A percentile compares a stretch with the other conserved stretches of the same genome.
These are phyloP conservation scores for Xiphophorus couchianus DNA, from an alignment of 2,113 vertebrate genomes.

Conservation along the genomic window DNA sequence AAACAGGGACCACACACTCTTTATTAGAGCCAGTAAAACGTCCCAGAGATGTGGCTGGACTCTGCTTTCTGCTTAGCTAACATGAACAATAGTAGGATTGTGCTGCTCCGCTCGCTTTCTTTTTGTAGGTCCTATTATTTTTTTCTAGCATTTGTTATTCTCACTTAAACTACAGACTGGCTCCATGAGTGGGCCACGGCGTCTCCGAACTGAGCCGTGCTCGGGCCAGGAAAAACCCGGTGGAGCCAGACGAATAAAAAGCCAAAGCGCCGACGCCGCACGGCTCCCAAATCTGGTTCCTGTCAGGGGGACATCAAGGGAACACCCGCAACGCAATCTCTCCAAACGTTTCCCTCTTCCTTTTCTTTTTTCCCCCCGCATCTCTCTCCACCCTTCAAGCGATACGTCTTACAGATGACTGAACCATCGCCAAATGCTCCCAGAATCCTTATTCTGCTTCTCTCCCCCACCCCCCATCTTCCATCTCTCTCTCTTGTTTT, in stretches of 20 bases:
- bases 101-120: constrained; percentile 69
- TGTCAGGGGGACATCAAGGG: constrained; percentile 86
- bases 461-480: constrained; percentile 40
- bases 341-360: constrained; percentile 66
- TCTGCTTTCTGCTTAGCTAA: constrained; percentile 65
- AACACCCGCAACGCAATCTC: constrained; percentile 87
- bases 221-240: constrained; percentile 83
- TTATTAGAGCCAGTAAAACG: constrained; percentile 79
- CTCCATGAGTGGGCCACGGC: constrained; percentile 74
- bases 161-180: constrained; percentile 79
- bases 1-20: constrained; percentile 76
- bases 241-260: constrained; percentile 83
- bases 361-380: constrained; percentile 40
- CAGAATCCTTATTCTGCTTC: constrained; percentile 61
- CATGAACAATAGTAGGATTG: constrained; percentile 78
- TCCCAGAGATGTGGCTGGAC: constrained; percentile 68
- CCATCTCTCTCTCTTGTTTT: too few relatives aligned
- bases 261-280: constrained; percentile 75
- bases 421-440: constrained; percentile 82
- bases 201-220: constrained; percentile 74
- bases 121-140: constrained; percentile 72
- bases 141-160: constrained; percentile 81
- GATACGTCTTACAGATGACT: constrained; percentile 82
- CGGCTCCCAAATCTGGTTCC: constrained; percentile 82
- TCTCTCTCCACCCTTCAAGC: constrained; percentile 73